Evolutionary conservation across 2,888 invertebrate species (phyloP), one percentile per base, ranked within the genome.

Genomic region (Steromphala cineraria): DNA sequence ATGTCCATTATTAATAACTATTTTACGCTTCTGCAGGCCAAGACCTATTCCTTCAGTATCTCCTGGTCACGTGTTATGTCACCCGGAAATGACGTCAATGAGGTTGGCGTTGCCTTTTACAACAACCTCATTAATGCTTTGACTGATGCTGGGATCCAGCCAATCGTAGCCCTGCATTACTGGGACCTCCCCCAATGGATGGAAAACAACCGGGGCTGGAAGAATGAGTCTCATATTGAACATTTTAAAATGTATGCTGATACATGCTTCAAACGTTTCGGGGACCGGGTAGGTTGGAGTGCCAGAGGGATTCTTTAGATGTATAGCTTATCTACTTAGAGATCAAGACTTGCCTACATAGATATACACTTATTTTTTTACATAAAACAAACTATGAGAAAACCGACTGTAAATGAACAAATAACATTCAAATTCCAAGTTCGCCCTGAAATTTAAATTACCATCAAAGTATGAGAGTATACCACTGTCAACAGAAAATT

Each of bases 41-140:
- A 86, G 5, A 89, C 90, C 79, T 93, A 93, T 81, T 90, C 94
- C n/a, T 94, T 94, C 85, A 94, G 94, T 0, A 87, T 94, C 40
- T 95, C 96, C 0, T 97, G 97, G 97, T 93, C 96, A 0, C 94
- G 97, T 76, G 94, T 97, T 76, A 93, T 97, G 84, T 96, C 97
- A 0, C 89, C 2, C 78, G 53, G 0, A 78, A 80, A 28, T 19
- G 74, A 79, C 8, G 53, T 96, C 46, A 97, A 96, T 90, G 93
- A 94, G 55, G 94, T 95, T 1, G 97, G 96, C 17, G 94, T 97
- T 7, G 94, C 95, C 80, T 97, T 97, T 93, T 97, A 97, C 92
- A 95, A 95, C 89, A 95, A 95, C 85, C 93, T 97, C 67, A 96
- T 97, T 78, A 94, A 96, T 87, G 96, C 95, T 87, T 94, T 97